Evolutionary conservation across 2,888 invertebrate species (phyloP), one percentile per base, ranked within the genome.

Genomic region (Nomada goodeniana): DNA sequence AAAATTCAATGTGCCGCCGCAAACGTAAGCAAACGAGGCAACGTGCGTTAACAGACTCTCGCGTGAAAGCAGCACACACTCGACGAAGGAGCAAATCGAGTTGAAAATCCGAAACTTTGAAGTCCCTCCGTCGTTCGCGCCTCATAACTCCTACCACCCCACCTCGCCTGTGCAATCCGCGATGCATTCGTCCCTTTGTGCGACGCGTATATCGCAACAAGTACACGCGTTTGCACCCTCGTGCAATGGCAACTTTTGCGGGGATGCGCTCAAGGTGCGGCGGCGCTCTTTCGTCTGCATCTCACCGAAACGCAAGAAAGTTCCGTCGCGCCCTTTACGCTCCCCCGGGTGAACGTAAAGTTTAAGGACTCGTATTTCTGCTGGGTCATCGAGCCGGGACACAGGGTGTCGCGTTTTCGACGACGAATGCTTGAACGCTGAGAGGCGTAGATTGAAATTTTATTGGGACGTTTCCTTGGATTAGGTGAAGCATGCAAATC

Each of bases 91-190:
- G 70, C 69, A 63, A 76, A 76, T 76, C 76, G 76, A 70, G 70
- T 61, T 63, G 76, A 76, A 61, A 76, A 76, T 70, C 70, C 47
- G 63, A 63, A 76, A 76, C 70, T 76, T 76, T 70, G 70, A 63
- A 63, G 55, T 63, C 36, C 61, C 47, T 50, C 50, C 50, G 59
- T 23, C 55, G 73, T 61, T 42, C 52, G 52, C n/a, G 61, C 50
- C 61, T 71, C 63, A 42, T 63, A 72, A 63, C 72, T 63, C 52
- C 23, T 1, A 2, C 53, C n/a, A n/a, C 50, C 2, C 36, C 36
- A 1, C 44, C 10, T 15, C 7, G n/a, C 11, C 26, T 2, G 60
- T 60, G 42, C 18, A 29, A 10, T 18, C 18, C 10, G 50, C 15
- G 50, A 18, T 50, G 23, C 11, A 5, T 10, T 4, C 26, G 13